Base-by-base conservation (phyloP, 2,797 vertebrate genomes). In the Nyctalus aviator region DNA sequence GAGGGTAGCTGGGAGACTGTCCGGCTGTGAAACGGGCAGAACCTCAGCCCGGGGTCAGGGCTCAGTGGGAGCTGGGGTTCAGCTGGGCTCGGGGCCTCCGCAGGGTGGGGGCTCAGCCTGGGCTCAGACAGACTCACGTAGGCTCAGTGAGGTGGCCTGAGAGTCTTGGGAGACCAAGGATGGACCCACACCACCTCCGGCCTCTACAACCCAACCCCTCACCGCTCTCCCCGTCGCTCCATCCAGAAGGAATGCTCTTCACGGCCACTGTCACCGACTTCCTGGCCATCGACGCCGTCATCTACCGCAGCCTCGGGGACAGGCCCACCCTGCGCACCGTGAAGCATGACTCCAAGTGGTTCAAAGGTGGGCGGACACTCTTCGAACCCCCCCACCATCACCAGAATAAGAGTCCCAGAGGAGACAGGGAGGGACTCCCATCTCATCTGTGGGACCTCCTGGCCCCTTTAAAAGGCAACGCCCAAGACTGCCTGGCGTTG, bases 271-370 rank as follows among this genome's bases (percentile, higher is more conserved):
- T 99, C 86, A 99, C 99, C 0, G 99, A 99, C 98, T 99, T 99
- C 98, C 97, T 99, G 94, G 99, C 99, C 97, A 99, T 99, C 1
- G 99, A 99, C 6, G 99, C 99, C 0, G 99, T 99, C 97, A 99
- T 99, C 98, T 99, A 99, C 98, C 99, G 99, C 62, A 99, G 99
- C 98, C 99, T 99, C 0, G 99, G 99, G 93, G 99, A 99, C 97
- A 99, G 98, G 97, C 99, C 98, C 0, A 99, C 99, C 78, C 98
- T 99, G 69, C 99, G 99, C 97, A 99, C 99, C 0, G 98, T 99
- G 95, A 99, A 99, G 94, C 99, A 99, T 0, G 99, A 99, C 98
- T 99, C 99, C 98, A 99, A 99, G 95, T 99, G 99, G 99, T 99
- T 99, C 97, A 98, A 99, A 99, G 99, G 99, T 99, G 98, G 85